Conservation (phyloP, 2,113 vertebrate species). For the human (Homo sapiens) region DNA sequence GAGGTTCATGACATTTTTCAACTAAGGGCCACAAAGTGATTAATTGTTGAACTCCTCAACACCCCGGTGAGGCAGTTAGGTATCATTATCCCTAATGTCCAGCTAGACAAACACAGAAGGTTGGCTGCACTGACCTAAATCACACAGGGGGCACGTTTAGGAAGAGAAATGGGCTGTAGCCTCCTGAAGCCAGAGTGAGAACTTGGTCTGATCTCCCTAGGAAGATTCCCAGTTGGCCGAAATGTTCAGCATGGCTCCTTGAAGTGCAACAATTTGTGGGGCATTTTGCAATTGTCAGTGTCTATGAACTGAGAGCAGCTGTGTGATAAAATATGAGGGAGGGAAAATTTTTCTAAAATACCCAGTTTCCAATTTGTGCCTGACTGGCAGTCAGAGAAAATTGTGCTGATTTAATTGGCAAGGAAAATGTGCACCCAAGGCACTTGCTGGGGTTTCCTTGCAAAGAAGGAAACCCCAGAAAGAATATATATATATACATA, state of each 20-base stretch:
- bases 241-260: background rate
- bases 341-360: background rate
- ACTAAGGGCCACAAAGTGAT: background rate
- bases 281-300: background rate
- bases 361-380: conserved; percentile 30
- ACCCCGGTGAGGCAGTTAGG: background rate
- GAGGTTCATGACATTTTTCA: conserved; percentile 8
- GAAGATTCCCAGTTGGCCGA: background rate
- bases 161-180: background rate
- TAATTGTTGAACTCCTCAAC: background rate
- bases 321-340: conserved; percentile 3
- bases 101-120: conserved; percentile 68
- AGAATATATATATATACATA: background rate
- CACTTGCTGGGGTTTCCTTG: background rate
- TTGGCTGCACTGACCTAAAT: background rate
- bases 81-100: conserved; percentile 2
- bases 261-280: accelerated
- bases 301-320: background rate
- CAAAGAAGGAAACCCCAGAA: no score
- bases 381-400: conserved; percentile 33
- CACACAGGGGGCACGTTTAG: background rate
- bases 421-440: background rate
- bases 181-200: background rate
- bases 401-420: background rate
- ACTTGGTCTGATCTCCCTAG: background rate